phyloP scores from a whole-genome alignment of 2,113 vertebrate species.

The Vulpes lagopus region DNA sequence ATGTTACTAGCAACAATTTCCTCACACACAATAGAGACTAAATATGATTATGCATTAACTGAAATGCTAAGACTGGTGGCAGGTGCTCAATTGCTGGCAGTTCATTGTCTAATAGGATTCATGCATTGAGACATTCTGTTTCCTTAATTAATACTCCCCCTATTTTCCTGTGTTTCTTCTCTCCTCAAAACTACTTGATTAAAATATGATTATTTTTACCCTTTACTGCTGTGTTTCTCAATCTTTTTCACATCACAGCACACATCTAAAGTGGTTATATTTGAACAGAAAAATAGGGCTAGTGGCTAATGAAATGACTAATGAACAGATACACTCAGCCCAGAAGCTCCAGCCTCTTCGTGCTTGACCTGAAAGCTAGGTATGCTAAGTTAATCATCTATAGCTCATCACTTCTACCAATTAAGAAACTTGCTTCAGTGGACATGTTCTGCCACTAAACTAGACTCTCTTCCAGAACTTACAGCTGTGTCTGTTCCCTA shows the following conservation, averaged over 20 bases:
- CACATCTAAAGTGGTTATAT: not conserved
- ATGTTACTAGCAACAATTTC: not conserved
- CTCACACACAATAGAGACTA: not conserved
- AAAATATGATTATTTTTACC: not conserved
- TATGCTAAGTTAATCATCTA: not conserved
- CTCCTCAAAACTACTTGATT: not conserved
- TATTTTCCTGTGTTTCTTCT: not conserved
- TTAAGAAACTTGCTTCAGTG: not conserved
- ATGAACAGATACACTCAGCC: not conserved
- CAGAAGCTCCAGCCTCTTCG: not conserved
- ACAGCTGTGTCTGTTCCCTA: not conserved
- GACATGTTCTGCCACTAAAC: not conserved
- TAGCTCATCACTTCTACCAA: not conserved
- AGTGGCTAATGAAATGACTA: not conserved
- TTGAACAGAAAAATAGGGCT: not conserved
- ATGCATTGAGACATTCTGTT: not conserved
- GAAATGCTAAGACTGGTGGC: not conserved
- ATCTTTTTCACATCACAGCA: not conserved
- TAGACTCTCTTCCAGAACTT: not conserved
- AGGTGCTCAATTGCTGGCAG: not conserved
- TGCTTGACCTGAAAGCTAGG: not conserved
- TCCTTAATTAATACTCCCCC: not conserved
- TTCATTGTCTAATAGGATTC: not conserved
- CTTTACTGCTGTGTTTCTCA: not conserved
- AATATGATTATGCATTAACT: not conserved